Base-by-base conservation (phyloP, 2,888 invertebrate species). In the Margaritifera margaritifera region DNA sequence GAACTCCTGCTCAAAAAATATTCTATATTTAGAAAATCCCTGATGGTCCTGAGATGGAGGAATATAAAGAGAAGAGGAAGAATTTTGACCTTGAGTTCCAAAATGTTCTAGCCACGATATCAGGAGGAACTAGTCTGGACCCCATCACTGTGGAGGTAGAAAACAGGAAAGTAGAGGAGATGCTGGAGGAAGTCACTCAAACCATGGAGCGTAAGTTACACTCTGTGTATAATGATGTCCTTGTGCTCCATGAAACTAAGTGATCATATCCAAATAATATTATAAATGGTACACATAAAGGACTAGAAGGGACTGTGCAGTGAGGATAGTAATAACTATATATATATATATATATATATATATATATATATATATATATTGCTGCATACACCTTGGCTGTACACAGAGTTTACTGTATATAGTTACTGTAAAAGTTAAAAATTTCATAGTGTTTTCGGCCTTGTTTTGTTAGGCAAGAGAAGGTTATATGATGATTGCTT, bases 31-130 rank as follows among this genome's bases (percentile, higher is more conserved):
- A 80, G 76, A 80, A 80, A 72, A 67, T 83, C 18, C 86, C 85
- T 22, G 86, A 86, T 6, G 86, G 88, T 19, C 87, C 87, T 27
- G 88, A 89, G 66, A 71, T 88, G 66, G 86, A 84, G 2, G 83
- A 75, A 2, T 83, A 80, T 55, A 81, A 83, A 62, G 84, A 86
- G 65, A 73, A 74, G 61, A 71, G 85, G 54, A 86, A 85, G 72
- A 82, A 83, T 20, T 86, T 74, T 76, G 88, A 89, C 59, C 74
- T 76, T 22, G 87, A 88, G 59, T 84, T 85, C 74, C 76, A 77
- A 8, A 82, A 76, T 64, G 73, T 86, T 6, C 68, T 80, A 31
- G 84, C 84, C 8, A 83, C 87, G 27, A 83, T 89, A 51, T 78
- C 84, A 22, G 87, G 86, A 18, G 84, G 82, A 52, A 85, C 84